phyloP scores from a whole-genome alignment of 2,113 vertebrate species.

The Mola mola region DNA sequence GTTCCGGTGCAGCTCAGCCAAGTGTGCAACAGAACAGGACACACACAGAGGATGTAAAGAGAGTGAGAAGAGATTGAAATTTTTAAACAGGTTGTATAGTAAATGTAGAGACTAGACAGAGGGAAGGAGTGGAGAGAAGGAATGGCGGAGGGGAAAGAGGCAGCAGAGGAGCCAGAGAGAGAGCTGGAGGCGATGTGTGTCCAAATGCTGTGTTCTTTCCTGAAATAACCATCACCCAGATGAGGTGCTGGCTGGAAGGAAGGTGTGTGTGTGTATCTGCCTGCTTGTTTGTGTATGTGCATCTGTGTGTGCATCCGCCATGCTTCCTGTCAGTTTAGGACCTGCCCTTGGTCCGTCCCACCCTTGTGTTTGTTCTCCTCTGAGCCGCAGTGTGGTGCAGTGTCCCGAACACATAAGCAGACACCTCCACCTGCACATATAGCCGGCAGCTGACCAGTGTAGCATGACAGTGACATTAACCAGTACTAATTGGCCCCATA shows the following conservation, averaged over 20 bases:
- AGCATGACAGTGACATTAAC: conserved; percentile 40
- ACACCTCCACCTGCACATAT: conserved; percentile 14
- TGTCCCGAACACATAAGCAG: conserved; percentile 26
- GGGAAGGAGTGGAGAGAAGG: conserved; percentile 30
- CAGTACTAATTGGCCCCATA: conserved; percentile 30
- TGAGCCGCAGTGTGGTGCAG: conserved; percentile 27
- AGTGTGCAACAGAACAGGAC: conserved; percentile 16
- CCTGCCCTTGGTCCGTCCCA: conserved; percentile 43
- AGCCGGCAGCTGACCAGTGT: conserved; percentile 13
- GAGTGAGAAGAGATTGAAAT: conserved; percentile 13
- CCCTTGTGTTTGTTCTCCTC: conserved; percentile 8
- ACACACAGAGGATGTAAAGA: conserved; percentile 12
- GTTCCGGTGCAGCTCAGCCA: conserved; percentile 9
- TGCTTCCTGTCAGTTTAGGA: conserved; percentile 28
- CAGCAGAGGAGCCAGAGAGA: conserved; percentile 15
- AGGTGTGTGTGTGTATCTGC: conserved; percentile 12
- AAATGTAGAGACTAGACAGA: conserved; percentile 18
- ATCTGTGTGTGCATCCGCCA: neutral
- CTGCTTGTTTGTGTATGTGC: conserved; percentile 11
- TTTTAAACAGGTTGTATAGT: conserved; percentile 19
- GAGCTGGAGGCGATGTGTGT: conserved; percentile 64
- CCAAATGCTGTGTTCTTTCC: conserved; percentile 70
- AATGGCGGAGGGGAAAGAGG: conserved; percentile 30
- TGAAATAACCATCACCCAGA: conserved; percentile 73
- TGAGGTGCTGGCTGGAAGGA: conserved; percentile 66